These are phyloP conservation scores for Muscicapa adusta DNA, from an alignment of 2,113 vertebrate species.

Conservation along the genomic window DNA sequence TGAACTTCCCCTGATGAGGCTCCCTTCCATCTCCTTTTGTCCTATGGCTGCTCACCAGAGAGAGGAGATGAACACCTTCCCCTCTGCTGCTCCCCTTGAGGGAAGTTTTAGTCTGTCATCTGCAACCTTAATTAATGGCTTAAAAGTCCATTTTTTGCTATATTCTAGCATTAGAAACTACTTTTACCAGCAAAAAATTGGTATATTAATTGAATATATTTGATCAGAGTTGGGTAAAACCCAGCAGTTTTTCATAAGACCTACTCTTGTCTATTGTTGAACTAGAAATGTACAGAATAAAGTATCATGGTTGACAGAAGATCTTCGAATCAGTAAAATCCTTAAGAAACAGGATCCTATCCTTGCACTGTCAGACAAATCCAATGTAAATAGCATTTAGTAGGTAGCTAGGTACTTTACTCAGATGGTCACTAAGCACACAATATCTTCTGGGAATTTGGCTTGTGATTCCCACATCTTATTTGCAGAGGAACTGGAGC, in stretches of 20 bases:
- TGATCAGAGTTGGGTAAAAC: not conserved
- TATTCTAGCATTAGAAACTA: not conserved
- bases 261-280: not conserved
- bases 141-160: not conserved
- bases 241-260: not conserved
- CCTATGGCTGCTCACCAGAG: fast-evolving
- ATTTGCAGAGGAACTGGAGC: not conserved
- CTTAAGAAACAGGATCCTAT: not conserved
- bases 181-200: not conserved
- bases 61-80: not conserved
- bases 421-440: not conserved
- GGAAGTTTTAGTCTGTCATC: not conserved
- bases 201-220: not conserved
- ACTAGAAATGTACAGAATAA: fast-evolving
- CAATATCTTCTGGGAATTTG: not conserved
- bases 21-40: not conserved
- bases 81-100: fast-evolving
- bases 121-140: not conserved
- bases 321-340: not conserved
- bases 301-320: not conserved
- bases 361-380: not conserved
- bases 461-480: not conserved
- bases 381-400: not conserved
- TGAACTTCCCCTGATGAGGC: not conserved
- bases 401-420: not conserved